These are phyloP conservation scores for Aphyosemion australe DNA, from an alignment of 2,113 vertebrate genomes.

Conservation along the genomic window DNA sequence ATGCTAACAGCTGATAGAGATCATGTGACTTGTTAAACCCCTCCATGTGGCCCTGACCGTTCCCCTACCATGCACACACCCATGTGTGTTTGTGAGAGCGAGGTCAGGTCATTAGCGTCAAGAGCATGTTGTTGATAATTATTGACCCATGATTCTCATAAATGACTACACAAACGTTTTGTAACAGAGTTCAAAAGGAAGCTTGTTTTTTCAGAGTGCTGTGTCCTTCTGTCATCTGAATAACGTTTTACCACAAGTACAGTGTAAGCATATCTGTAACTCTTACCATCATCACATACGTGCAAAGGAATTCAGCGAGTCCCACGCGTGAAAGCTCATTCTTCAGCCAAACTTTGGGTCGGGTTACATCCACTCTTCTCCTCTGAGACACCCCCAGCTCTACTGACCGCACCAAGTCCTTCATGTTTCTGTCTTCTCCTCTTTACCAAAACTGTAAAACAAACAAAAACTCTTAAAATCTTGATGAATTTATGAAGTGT, in stretches of 20 bases:
- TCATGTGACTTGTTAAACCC: constrained; percentile 44
- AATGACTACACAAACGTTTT: too few relatives aligned
- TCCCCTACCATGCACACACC: too few relatives aligned
- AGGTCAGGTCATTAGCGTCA: constrained; percentile 29
- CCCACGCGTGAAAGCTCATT: constrained; percentile 75
- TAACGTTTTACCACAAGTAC: background rate
- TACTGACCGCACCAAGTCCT: constrained; percentile 44
- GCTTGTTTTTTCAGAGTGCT: too few relatives aligned
- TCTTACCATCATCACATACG: constrained; percentile 87
- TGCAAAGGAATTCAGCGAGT: constrained; percentile 82
- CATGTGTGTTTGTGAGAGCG: constrained; percentile 9
- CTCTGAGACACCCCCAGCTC: constrained; percentile 26
- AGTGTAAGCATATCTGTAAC: background rate
- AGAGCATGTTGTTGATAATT: constrained; percentile 40
- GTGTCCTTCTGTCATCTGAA: background rate
- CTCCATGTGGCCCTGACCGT: constrained; percentile 35
- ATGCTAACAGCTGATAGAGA: constrained; percentile 43
- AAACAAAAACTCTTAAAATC: too few relatives aligned
- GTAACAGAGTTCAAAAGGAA: too few relatives aligned
- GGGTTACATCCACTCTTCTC: constrained; percentile 7
- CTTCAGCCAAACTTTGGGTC: constrained; percentile 58
- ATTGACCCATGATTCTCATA: background rate
- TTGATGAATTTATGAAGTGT: background rate
- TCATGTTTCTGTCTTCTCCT: constrained; percentile 38
- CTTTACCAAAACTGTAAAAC: background rate